Percentiles rank a stretch among this genome's conserved stretches.
These are phyloP conservation scores for Galerucella calmariensis DNA, from an alignment of 2,888 invertebrate genomes.

Conservation along the genomic window DNA sequence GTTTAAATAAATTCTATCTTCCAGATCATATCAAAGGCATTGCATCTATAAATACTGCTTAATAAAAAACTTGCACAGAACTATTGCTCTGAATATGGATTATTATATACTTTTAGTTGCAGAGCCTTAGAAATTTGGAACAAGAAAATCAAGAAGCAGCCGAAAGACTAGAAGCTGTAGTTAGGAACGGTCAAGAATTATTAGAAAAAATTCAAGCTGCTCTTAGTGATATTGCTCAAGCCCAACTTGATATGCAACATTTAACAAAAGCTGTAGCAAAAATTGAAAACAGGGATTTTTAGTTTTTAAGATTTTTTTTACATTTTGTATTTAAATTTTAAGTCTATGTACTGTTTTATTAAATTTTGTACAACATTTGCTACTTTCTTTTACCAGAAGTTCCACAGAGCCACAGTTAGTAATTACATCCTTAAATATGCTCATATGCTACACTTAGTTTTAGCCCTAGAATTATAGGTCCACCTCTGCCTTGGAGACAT, in stretches of 20 bases:
- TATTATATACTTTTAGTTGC: constrained; percentile 53
- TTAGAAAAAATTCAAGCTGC: constrained; percentile 91
- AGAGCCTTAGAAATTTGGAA: constrained; percentile 82
- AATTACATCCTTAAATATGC: too few species aligned
- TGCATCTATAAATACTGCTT: too few species aligned
- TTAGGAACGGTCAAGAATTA: constrained; percentile 86
- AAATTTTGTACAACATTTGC: too few species aligned
- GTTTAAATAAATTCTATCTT: too few species aligned
- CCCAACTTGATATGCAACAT: constrained; percentile 89
- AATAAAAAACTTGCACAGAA: neutral
- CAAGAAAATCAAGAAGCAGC: constrained; percentile 94
- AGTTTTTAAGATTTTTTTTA: neutral
- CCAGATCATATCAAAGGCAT: too few species aligned
- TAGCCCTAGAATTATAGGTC: too few species aligned
- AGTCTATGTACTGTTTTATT: neutral
- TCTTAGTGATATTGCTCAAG: constrained; percentile 91
- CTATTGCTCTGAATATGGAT: neutral
- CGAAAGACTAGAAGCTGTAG: constrained; percentile 84
- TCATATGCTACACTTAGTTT: too few species aligned
- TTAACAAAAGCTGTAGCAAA: constrained; percentile 54
- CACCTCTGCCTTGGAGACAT: too few species aligned
- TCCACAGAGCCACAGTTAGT: too few species aligned
- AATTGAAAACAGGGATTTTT: constrained; percentile 47
- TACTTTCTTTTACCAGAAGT: too few species aligned
- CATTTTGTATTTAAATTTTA: constrained; percentile 9